These are phyloP conservation scores for Lutjanus campechanus DNA, from an alignment of 2,797 vertebrate species.

Conservation along the genomic window DNA sequence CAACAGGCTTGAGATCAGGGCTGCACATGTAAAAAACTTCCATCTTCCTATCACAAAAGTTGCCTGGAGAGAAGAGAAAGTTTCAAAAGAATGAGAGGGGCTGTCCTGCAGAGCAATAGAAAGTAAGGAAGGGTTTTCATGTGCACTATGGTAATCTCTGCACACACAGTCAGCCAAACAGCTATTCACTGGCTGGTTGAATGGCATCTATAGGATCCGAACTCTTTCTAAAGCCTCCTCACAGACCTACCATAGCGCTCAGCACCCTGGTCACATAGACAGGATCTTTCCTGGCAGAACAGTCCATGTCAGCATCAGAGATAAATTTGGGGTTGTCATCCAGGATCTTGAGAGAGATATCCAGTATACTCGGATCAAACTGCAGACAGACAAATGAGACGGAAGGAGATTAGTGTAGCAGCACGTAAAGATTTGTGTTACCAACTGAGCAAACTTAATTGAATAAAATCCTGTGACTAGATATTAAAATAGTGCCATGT, in stretches of 20 bases:
- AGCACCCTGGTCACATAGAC: conserved; percentile 91
- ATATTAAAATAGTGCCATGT: not conserved
- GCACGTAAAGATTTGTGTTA: not conserved
- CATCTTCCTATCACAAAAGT: conserved; percentile 25
- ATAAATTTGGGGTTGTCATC: conserved; percentile 90
- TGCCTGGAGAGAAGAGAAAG: not conserved
- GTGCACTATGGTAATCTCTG: conserved; percentile 13
- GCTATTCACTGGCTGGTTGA: conserved; percentile 4
- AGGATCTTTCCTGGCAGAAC: conserved; percentile 85
- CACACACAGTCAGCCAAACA: not conserved
- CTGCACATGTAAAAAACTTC: not conserved
- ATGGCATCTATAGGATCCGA: not conserved
- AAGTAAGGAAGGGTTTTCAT: conserved; percentile 11
- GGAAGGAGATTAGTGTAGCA: not conserved
- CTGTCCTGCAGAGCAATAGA: not conserved
- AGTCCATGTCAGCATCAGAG: conserved; percentile 84
- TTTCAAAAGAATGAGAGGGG: not conserved
- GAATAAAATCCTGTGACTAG: not conserved
- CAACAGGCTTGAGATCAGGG: not conserved
- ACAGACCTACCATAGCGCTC: conserved; percentile 91
- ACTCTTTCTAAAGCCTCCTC: not conserved
- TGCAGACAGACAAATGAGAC: conserved; percentile 56
- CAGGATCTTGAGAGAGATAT: conserved; percentile 89
- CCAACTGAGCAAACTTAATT: not conserved
- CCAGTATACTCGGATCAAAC: conserved; percentile 90